Conservation (phyloP, 2,113 vertebrate species). For the Leucosticte australis region DNA sequence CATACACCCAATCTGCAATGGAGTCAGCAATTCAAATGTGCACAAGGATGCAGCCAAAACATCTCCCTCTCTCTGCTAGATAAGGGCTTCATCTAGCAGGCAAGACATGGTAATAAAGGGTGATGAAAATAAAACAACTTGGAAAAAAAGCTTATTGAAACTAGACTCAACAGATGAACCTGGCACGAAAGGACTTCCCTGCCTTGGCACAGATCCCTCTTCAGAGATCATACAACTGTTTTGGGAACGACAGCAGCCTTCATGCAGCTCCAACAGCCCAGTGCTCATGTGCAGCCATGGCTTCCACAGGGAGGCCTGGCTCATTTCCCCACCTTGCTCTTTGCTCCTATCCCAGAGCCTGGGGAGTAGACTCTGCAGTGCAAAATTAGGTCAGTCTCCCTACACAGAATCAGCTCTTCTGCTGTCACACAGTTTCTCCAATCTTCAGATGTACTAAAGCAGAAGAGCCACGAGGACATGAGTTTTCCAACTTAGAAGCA, state of each 20-base stretch:
- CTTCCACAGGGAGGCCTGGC: background rate
- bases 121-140: background rate
- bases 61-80: background rate
- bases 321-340: background rate
- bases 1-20: background rate
- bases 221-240: background rate
- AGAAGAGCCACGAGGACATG: background rate
- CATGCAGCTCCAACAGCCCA: background rate
- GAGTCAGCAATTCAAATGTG: background rate
- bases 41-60: background rate
- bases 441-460: background rate
- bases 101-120: background rate
- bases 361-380: background rate
- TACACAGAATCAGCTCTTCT: background rate
- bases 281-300: background rate
- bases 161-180: slow-evolving; percentile 1
- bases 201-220: background rate
- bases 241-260: background rate
- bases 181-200: background rate
- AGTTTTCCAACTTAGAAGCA: background rate
- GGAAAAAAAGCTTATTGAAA: background rate
- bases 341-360: background rate
- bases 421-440: background rate
- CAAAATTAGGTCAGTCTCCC: background rate
- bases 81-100: background rate